Evolutionary conservation across 2,888 invertebrate genomes (phyloP).

Genomic region (Dexiosoma caninum): DNA sequence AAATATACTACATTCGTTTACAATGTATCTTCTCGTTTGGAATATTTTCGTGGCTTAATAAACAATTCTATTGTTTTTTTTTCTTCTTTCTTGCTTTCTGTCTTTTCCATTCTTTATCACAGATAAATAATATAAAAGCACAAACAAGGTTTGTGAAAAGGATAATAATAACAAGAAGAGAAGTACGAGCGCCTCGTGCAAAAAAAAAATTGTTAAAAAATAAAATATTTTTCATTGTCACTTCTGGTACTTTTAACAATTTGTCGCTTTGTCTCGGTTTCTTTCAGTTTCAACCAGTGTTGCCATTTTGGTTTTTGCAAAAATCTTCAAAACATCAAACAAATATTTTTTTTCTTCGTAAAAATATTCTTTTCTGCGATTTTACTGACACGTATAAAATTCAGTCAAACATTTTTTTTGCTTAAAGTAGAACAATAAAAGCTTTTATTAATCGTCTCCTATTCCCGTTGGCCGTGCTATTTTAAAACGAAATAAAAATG

Average conservation of each 20-base stretch:
- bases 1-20: not conserved
- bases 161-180: not conserved
- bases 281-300: no score
- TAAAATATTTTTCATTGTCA: slow-evolving; percentile 38
- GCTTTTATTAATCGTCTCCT: no score
- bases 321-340: no score
- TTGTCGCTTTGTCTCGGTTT: slow-evolving; percentile 49
- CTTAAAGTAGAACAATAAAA: no score
- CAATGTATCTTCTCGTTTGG: not conserved
- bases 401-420: no score
- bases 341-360: no score
- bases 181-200: not conserved
- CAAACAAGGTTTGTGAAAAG: slow-evolving; percentile 5
- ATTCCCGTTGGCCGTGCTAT: no score
- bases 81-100: not conserved
- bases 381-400: no score
- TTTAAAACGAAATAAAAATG: no score
- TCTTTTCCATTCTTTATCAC: no score
- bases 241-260: slow-evolving; percentile 55
- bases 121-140: not conserved
- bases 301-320: no score
- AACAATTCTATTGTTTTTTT: slow-evolving; percentile 48
- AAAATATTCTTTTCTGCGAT: no score
- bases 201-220: slow-evolving; percentile 19
- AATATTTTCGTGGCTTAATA: slow-evolving; percentile 47